phyloP scores from a whole-genome alignment of 1,140 invertebrate species.

The Pachypeltis micranthus region DNA sequence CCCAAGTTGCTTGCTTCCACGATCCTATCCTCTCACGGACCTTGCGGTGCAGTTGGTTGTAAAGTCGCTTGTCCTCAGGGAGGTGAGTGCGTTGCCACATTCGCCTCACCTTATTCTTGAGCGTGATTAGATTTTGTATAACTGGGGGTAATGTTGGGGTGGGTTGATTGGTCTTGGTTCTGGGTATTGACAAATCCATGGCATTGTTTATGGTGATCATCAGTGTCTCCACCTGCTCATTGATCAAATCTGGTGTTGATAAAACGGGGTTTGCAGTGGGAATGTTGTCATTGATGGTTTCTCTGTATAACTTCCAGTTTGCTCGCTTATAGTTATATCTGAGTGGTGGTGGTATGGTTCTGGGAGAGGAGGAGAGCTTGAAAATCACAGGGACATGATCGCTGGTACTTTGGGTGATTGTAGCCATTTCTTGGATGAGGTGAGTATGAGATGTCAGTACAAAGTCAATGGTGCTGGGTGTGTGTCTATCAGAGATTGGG shows the following conservation, averaged over 20 bases:
- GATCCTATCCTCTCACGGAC: not conserved
- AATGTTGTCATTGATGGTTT: not conserved
- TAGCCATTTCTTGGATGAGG: not conserved
- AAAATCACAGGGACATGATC: not conserved
- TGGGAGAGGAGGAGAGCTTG: not conserved
- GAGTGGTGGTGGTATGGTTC: not conserved
- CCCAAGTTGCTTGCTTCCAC: not conserved
- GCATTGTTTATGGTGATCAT: not conserved
- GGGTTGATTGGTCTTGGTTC: not conserved
- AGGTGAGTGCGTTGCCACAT: not conserved
- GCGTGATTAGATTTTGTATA: not conserved
- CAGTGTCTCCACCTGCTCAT: not conserved
- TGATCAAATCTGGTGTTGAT: not conserved
- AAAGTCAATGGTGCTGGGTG: not conserved
- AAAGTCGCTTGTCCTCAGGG: not conserved
- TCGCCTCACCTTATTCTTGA: not conserved
- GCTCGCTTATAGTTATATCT: not conserved
- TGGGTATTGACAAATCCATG: not conserved
- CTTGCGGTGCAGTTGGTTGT: not conserved
- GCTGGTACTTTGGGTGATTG: not conserved
- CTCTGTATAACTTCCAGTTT: not conserved
- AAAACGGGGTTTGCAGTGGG: not conserved
- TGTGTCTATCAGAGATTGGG: not conserved
- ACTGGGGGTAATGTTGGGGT: not conserved
- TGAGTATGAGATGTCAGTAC: not conserved